Percentiles rank a stretch among this genome's conserved stretches.
phyloP scores from a whole-genome alignment of 2,113 vertebrate species.

The Eleginops maclovinus region DNA sequence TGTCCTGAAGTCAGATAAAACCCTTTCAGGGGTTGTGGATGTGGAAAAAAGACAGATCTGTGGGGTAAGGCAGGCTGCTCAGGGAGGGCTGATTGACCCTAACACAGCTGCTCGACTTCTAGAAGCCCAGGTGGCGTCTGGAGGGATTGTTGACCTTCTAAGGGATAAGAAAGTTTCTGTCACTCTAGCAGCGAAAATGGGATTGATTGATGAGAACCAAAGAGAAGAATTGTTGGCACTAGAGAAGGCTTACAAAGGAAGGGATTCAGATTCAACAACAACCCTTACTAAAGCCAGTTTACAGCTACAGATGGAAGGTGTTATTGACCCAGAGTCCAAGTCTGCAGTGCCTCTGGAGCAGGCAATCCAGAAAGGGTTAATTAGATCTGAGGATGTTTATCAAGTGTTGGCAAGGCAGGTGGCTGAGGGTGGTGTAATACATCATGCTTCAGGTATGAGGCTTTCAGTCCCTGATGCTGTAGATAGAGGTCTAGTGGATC shows the following conservation, averaged over 20 bases:
- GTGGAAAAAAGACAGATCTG: constrained; percentile 80
- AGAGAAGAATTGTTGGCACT: constrained; percentile 85
- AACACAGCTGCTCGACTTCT: constrained; percentile 87
- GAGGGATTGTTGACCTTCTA: constrained; percentile 92
- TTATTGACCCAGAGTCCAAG: constrained; percentile 88
- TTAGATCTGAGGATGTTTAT: constrained; percentile 83
- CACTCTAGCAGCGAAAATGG: constrained; percentile 91
- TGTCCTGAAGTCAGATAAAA: constrained; percentile 89
- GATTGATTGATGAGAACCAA: constrained; percentile 85
- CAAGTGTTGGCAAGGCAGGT: constrained; percentile 88
- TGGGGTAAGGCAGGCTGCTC: constrained; percentile 88
- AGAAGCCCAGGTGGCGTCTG: constrained; percentile 92
- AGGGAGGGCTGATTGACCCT: constrained; percentile 88
- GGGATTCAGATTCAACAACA: constrained; percentile 75
- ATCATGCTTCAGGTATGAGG: constrained; percentile 90
- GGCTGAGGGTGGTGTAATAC: constrained; percentile 91
- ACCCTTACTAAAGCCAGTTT: constrained; percentile 85
- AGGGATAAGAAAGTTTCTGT: constrained; percentile 92
- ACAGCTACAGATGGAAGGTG: constrained; percentile 91
- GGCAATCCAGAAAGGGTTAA: constrained; percentile 85
- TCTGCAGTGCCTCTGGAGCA: constrained; percentile 82
- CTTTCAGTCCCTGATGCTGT: constrained; percentile 87
- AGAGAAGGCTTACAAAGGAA: constrained; percentile 92
- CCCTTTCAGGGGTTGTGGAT: constrained; percentile 90
- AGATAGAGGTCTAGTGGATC: constrained; percentile 84